Base-by-base conservation (phyloP, 1,140 invertebrate genomes). In the Drosophila parvula region DNA sequence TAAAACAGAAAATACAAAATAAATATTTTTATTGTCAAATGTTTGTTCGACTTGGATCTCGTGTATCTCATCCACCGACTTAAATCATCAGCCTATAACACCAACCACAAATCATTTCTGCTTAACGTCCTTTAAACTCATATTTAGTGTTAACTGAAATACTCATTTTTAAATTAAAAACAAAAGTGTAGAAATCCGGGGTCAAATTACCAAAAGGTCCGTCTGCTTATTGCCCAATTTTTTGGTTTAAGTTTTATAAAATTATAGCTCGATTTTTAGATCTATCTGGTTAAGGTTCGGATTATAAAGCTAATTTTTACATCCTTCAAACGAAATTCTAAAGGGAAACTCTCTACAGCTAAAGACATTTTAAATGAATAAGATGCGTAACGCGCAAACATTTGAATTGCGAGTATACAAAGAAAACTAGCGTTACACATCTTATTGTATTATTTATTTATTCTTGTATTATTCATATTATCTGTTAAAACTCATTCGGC, bases 11-110 rank as follows among this genome's bases (percentile, higher is more conserved):
- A 14, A 36, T 18, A 43, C 36, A 63, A 64, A 69, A 69, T 69
- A 69, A 69, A 69, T 53, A 67, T 67, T 69, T 67, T 69, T 69
- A 69, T 69, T 69, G 65, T 69, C 30, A 69, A 69, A 44, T 30
- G 38, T 67, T 45, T 22, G 65, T 34, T 45, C 38, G 38, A 44
- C 61, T 67, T 45, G 47, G 16, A 53, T 30, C 47, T 61, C 34
- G 51, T 55, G 10, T n/a, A 27, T 61, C 16, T 32, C 59, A 51
- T 61, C 16, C 65, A 69, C 38, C 14, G 12, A 51, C 7, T 36
- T 30, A 65, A 40, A 53, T 32, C 47, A 69, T 51, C 45, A 28
- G 47, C 38, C 38, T 10, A 45, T 30, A 44, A 47, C 47, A 14
- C 48, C 41, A 28, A 10, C n/a, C 45, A 18, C 50, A 38, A 12